Percentiles rank a stretch among this genome's conserved stretches.
Conservation (phyloP, 2,797 vertebrate genomes). For the Trichosurus vulpecula region DNA sequence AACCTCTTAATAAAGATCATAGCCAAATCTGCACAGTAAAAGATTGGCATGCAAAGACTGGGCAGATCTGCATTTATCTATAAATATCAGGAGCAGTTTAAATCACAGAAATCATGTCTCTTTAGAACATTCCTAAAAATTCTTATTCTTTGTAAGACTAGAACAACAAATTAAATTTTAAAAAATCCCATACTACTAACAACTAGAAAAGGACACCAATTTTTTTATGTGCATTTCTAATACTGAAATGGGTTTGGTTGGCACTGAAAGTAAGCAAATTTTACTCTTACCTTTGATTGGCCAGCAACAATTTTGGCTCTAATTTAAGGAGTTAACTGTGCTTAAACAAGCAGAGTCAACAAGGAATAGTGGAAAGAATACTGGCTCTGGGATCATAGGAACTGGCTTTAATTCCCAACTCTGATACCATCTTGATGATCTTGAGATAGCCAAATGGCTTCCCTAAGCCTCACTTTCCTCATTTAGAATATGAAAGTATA, state of each 20-base stretch:
- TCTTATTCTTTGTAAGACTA: background rate
- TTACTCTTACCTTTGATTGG: background rate
- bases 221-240: background rate
- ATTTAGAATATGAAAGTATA: background rate
- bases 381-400: background rate
- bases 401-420: background rate
- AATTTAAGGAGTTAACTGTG: background rate
- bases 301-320: background rate
- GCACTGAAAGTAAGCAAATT: background rate
- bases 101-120: no score
- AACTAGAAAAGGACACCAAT: background rate
- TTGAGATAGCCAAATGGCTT: background rate
- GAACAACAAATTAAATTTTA: background rate
- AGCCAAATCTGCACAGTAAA: background rate
- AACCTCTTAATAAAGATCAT: background rate
- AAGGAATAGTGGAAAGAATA: background rate
- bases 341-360: background rate
- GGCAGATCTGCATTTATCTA: background rate
- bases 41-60: background rate
- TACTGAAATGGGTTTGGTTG: background rate
- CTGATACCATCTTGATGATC: background rate
- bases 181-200: background rate
- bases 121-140: background rate
- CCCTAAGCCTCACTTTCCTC: background rate
- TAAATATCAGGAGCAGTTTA: background rate